Evolutionary conservation across 2,113 vertebrate species (phyloP).

Genomic region (Cinclus mexicanus): DNA sequence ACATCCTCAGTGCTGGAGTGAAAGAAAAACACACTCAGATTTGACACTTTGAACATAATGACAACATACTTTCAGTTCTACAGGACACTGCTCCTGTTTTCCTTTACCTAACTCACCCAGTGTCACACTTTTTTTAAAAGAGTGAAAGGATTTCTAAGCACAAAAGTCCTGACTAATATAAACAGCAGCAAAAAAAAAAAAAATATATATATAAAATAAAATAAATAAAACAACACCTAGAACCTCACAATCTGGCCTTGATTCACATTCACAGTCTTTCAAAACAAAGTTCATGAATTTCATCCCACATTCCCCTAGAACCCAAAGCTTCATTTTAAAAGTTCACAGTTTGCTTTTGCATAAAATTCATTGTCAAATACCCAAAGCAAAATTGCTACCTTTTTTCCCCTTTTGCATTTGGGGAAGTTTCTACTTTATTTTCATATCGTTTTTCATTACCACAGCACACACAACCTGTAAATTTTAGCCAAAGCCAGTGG

Average conservation of each 20-base stretch:
- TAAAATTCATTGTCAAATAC: not conserved
- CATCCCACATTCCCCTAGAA: not conserved
- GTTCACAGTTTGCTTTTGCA: not conserved
- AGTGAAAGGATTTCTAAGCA: not conserved
- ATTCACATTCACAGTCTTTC: not conserved
- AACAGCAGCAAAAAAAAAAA: not conserved
- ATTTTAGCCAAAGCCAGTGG: not conserved
- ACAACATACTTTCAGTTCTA: not conserved
- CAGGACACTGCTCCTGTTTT: not conserved
- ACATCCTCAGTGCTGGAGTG: conserved; percentile 52
- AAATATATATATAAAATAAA: no score
- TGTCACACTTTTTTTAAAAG: not conserved
- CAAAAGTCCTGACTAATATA: not conserved
- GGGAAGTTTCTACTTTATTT: not conserved
- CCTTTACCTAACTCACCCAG: not conserved
- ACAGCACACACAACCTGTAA: not conserved
- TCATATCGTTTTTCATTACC: not conserved
- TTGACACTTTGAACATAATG: not conserved
- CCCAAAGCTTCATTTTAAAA: not conserved
- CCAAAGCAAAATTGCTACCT: not conserved
- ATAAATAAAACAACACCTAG: not conserved
- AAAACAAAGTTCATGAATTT: not conserved
- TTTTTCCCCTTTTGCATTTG: not conserved
- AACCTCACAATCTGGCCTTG: not conserved
- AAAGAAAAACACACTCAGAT: not conserved